phyloP scores from a whole-genome alignment of 2,797 vertebrate genomes.

The Hydrolagus colliei region DNA sequence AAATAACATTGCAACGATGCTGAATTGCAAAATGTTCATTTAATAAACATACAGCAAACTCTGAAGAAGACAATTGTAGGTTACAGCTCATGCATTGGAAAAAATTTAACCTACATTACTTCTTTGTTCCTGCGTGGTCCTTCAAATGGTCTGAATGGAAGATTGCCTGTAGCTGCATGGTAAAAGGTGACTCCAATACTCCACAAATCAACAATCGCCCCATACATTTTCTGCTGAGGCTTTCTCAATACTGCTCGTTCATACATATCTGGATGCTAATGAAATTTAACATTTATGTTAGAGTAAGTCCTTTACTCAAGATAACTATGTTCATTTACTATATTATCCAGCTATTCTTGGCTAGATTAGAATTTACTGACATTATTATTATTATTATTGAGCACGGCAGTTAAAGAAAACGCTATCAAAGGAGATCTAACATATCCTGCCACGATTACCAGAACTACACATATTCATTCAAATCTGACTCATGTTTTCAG shows the following conservation, averaged over 20 bases:
- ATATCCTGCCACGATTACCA: too few relatives aligned
- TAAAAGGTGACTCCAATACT: conserved; percentile 96
- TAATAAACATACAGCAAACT: neutral
- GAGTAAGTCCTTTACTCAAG: too few relatives aligned
- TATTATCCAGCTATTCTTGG: neutral
- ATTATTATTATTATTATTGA: neutral
- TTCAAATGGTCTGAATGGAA: conserved; percentile 89
- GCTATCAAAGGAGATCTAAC: too few relatives aligned
- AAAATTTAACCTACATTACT: conserved; percentile 77
- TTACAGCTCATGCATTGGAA: conserved; percentile 33
- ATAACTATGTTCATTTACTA: too few relatives aligned
- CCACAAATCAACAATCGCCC: conserved; percentile 92
- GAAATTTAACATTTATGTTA: neutral
- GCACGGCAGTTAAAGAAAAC: too few relatives aligned
- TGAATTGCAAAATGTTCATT: too few relatives aligned
- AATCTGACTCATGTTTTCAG: too few relatives aligned
- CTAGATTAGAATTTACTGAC: neutral
- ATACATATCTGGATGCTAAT: conserved; percentile 94
- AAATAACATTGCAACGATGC: neutral
- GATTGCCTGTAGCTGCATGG: conserved; percentile 86
- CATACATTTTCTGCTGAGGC: conserved; percentile 94
- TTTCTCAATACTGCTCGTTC: conserved; percentile 89
- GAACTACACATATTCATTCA: too few relatives aligned
- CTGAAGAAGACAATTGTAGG: too few relatives aligned
- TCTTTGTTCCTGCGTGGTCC: conserved; percentile 95